Evolutionary conservation across 2,888 invertebrate genomes (phyloP), one percentile per base, ranked within the genome.

Genomic region (Antheraea yamamai): DNA sequence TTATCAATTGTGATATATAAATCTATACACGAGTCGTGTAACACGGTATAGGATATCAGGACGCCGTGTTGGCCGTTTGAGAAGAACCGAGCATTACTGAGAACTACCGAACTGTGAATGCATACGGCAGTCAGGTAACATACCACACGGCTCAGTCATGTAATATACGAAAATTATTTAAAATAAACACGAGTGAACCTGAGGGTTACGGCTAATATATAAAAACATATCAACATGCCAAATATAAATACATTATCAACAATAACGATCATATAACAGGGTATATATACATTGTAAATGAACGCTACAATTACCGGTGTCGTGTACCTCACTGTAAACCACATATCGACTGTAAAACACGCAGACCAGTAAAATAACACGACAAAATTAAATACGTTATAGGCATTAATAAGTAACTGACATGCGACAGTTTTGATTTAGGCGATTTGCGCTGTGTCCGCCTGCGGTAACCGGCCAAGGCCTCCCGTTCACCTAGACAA

Each of bases 401-500:
- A 68, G 76, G 52, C 26, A 61, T 30, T 39, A 35, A 55, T 68
- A 70, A 71, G 51, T 74, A 73, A 73, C 74, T 73, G 78, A 74
- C 76, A 79, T 78, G 77, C 75, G 77, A 68, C 78, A 79, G 71
- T 84, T 84, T 85, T 82, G 81, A 83, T 85, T 85, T 78, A 75
- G 81, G 70, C 77, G 79, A 75, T 52, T 79, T 78, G 78, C 76
- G 78, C 78, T 78, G 80, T 82, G 77, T 79, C 83, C 80, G 80
- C 78, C 79, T 77, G 79, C 77, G 78, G 77, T 76, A 80, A 76
- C 79, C 76, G 76, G 76, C 81, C 88, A 90, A 90, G 91, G 90
- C 75, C 85, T 81, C 79, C 86, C 91, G 79, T 78, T 90, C 90
- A 87, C 89, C 82, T 77, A 82, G 77, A 79, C 80, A 74, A 74